Evolutionary conservation across 2,797 vertebrate genomes (phyloP), one percentile per base, ranked within the genome.

Genomic region (Pseudopleuronectes americanus): DNA sequence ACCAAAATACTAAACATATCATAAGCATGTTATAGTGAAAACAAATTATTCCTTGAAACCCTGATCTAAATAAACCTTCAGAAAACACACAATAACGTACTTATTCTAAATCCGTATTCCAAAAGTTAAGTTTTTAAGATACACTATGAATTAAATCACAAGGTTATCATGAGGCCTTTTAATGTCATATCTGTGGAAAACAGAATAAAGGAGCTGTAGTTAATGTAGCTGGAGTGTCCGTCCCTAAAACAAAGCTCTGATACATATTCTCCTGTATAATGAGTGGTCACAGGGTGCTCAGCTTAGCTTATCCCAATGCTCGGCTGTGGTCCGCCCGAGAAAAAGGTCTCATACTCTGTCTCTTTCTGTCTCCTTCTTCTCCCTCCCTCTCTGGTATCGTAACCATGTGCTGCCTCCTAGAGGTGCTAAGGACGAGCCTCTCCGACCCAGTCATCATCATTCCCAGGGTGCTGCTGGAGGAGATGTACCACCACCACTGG

Each of bases 401-500:
- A 93, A 93, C 84, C 75, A 78, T 90, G 73, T 91, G 83, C 90
- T 92, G 92, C 90, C 87, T 86, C 87, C 82, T 92, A 95, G 94
- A 88, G 94, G 93, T 84, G 86, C 87, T 91, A 82, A 94, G 21
- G 92, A 92, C 54, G 91, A 94, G 81, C 64, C 87, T 84, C 92
- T 94, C 89, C 87, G 93, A 93, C 81, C 93, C 93, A 70, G 89
- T 92, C 87, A 94, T 95, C 94, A 91, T 93, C 87, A 93, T 94
- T 87, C 94, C 93, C 89, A 90, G 87, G 92, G 94, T 92, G 93
- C 94, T 88, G 60, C 88, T 91, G 95, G 93, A 95, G 92, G 92
- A 93, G 93, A 94, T 76, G 80, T 89, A 84, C 79, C 86, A 36
- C 87, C 92, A 73, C 88, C 74, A 71, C 84, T 91, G 93, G 93